A percentile compares a stretch with the other conserved stretches of the same genome.
Evolutionary conservation across 2,888 invertebrate genomes (phyloP).

Genomic region (Mesorhabditis sp.): DNA sequence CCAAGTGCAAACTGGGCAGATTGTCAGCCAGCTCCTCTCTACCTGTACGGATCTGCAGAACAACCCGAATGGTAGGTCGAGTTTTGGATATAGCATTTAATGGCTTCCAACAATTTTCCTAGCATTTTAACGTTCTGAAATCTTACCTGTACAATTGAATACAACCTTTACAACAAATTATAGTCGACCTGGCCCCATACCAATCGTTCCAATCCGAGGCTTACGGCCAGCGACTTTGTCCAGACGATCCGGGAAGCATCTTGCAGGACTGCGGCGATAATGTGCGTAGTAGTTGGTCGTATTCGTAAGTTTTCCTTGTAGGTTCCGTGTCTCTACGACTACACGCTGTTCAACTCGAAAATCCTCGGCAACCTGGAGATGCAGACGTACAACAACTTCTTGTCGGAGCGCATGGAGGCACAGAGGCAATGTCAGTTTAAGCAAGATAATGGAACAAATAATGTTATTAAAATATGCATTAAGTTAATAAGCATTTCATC

Average conservation of each 20-base stretch:
- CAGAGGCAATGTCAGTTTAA: conserved; percentile 42
- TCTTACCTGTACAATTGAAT: neutral
- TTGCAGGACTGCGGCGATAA: conserved; percentile 53
- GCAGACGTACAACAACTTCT: conserved; percentile 45
- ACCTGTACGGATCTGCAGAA: conserved; percentile 48
- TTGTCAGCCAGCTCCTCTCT: conserved; percentile 48
- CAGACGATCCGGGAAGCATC: conserved; percentile 52
- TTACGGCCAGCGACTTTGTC: conserved; percentile 38
- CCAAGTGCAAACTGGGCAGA: conserved; percentile 47
- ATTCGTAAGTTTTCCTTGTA: conserved; percentile 14
- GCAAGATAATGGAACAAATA: no score
- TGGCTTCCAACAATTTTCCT: neutral
- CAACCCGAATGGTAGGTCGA: conserved; percentile 34
- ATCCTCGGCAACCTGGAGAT: conserved; percentile 46
- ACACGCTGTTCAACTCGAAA: conserved; percentile 52
- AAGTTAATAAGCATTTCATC: no score
- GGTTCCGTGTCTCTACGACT: conserved; percentile 51
- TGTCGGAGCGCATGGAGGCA: conserved; percentile 32
- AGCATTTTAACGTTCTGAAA: no score
- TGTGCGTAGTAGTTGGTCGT: conserved; percentile 18
- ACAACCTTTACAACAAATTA: neutral
- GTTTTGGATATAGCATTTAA: neutral
- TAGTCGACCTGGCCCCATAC: conserved; percentile 49
- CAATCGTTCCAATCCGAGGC: conserved; percentile 39
- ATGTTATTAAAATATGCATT: no score